Base-by-base conservation (phyloP, 2,113 vertebrate genomes). In the Micromys minutus region DNA sequence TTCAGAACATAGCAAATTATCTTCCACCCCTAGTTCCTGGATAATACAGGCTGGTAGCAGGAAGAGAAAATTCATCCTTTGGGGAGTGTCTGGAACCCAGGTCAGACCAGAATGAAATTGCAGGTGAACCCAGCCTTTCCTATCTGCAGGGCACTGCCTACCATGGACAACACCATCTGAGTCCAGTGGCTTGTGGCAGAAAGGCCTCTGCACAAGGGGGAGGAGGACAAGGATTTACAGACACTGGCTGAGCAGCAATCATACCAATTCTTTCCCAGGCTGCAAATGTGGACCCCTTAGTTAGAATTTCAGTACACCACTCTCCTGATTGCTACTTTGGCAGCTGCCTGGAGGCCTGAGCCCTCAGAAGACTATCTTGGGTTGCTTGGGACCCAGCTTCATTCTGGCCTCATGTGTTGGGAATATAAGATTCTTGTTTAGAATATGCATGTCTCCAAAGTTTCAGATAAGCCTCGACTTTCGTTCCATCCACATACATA, bases 1-100 rank as follows among this genome's bases (percentile, higher is more conserved):
- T 17, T 96, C 94, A 15, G 97, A 97, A 11, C 97, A 98, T 7
- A 98, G 67, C 96, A 97, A 36, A 13, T 98, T 97, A 39, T 98
- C 97, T 83, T 97, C 97, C 5, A 94, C 5, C 16, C 42, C 94
- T 5, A 91, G n/a, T n/a, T n/a, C n/a, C n/a, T n/a, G n/a, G n/a
- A n/a, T n/a, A n/a, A n/a, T n/a, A n/a, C n/a, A n/a, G n/a, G n/a
- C n/a, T n/a, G n/a, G n/a, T n/a, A n/a, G n/a, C n/a, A n/a, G n/a
- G n/a, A n/a, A n/a, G n/a, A n/a, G n/a, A n/a, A n/a, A n/a, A n/a
- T n/a, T n/a, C n/a, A n/a, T n/a, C n/a, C n/a, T n/a, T n/a, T n/a
- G n/a, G n/a, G n/a, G n/a, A n/a, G n/a, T n/a, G n/a, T n/a, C n/a
- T n/a, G n/a, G n/a, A n/a, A n/a, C n/a, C n/a, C n/a, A n/a, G n/a